Base-by-base conservation (phyloP, 2,797 vertebrate genomes). In the Cygnus olor region DNA sequence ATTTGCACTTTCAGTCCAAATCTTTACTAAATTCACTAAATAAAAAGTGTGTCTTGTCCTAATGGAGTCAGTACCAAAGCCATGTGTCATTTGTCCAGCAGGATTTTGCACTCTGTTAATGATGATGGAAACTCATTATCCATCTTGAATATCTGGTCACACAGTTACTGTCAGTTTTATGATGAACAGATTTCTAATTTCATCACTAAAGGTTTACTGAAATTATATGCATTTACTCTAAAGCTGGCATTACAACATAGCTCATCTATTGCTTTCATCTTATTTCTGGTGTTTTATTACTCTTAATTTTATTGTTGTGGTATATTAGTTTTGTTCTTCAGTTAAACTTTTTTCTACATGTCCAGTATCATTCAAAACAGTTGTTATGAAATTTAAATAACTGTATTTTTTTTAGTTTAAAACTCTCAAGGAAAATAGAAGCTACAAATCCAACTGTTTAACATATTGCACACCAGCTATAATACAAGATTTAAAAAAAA, bases 211-310 rank as follows among this genome's bases (percentile, higher is more conserved):
- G 32, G 49, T 70, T 54, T 93, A 80, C 11, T 64, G 24, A 87
- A 51, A n/a, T 66, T 65, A 70, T 11, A 74, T 12, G 9, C 22
- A 72, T 77, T 92, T 80, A 77, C 49, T 84, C n/a, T 70, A 90
- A 85, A 92, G 85, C 11, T 74, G 40, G 22, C 53, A 81, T 70
- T 89, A 80, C 21, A 71, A 34, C 24, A 36, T 68, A 78, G 32
- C 38, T 83, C n/a, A 87, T 73, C 66, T 84, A 78, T 80, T 71
- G 32, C 21, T 91, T 77, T 93, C 14, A 25, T 76, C 38, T 69
- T 74, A 70, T 32, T 36, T 19, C 14, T 84, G 69, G 40, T 6
- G 84, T 71, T 79, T 90, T 69, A 82, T 69, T 60, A 61, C 70
- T 65, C 11, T 82, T 76, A 19, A 38, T 79, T 70, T 79, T 80